phyloP scores from a whole-genome alignment of 2,797 vertebrate species.

The Dipus sagitta region DNA sequence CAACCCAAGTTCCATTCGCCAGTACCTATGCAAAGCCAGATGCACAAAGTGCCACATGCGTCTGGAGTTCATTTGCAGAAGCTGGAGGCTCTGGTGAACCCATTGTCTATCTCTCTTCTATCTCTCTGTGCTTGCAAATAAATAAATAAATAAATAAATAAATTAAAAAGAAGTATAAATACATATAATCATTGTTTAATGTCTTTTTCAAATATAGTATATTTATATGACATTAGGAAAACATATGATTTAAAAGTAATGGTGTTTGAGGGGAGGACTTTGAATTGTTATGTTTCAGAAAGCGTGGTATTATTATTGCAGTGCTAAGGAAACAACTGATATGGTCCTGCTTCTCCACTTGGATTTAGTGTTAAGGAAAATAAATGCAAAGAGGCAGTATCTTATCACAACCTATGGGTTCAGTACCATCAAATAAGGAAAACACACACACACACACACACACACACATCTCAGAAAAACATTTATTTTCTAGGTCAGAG shows the following conservation, averaged over 20 bases:
- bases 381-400: neutral
- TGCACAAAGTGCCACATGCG: too few relatives aligned
- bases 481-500: neutral
- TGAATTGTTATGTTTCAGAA: neutral
- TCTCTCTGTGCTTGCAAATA: too few relatives aligned
- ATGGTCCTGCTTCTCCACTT: neutral
- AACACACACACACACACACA: neutral
- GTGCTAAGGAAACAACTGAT: neutral
- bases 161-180: neutral
- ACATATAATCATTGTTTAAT: neutral
- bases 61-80: too few relatives aligned
- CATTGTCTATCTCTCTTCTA: too few relatives aligned
- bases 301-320: neutral
- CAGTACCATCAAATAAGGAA: neutral
- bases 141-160: too few relatives aligned
- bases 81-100: too few relatives aligned
- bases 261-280: neutral
- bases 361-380: neutral
- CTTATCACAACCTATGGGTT: neutral
- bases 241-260: neutral
- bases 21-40: too few relatives aligned
- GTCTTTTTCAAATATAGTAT: conserved; percentile 9
- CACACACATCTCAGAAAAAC: neutral
- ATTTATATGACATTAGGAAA: neutral
- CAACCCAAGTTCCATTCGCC: too few relatives aligned